These are phyloP conservation scores for Phyllopteryx taeniolatus DNA, from an alignment of 2,113 vertebrate species.

Conservation along the genomic window DNA sequence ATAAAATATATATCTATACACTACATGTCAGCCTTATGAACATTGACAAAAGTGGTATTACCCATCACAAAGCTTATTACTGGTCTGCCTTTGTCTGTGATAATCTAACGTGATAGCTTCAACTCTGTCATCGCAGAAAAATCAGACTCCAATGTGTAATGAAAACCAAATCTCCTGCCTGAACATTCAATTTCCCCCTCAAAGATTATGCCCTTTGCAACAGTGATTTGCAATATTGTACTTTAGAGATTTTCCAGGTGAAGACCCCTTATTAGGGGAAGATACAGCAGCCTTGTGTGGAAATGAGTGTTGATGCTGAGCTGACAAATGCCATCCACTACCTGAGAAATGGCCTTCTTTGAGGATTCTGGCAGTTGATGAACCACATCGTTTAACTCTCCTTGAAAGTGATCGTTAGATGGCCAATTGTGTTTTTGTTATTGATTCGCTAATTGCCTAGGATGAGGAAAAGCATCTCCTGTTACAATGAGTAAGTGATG, in stretches of 20 bases:
- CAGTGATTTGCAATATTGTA: constrained; percentile 9
- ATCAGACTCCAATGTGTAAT: constrained; percentile 24
- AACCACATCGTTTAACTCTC: constrained; percentile 46
- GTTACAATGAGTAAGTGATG: constrained; percentile 71
- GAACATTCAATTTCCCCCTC: constrained; percentile 17
- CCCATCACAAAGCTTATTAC: constrained; percentile 32
- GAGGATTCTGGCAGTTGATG: constrained; percentile 58
- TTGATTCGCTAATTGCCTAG: constrained; percentile 72
- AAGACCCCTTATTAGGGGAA: constrained; percentile 17
- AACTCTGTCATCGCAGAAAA: constrained; percentile 28
- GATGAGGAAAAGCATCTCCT: constrained; percentile 57
- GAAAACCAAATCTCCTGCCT: constrained; percentile 22
- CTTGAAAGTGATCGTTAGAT: constrained; percentile 62
- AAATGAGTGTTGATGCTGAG: constrained; percentile 42
- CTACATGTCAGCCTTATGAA: constrained; percentile 44
- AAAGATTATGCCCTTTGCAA: neutral
- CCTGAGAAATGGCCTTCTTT: constrained; percentile 55
- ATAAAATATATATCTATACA: constrained; percentile 14
- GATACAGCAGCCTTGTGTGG: constrained; percentile 21
- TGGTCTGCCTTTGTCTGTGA: constrained; percentile 34
- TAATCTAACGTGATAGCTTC: constrained; percentile 49
- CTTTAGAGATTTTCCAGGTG: constrained; percentile 19
- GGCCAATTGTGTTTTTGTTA: constrained; percentile 54
- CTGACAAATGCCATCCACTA: constrained; percentile 54
- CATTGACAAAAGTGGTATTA: constrained; percentile 59